A percentile compares a stretch with the other conserved stretches of the same genome.
Conservation (phyloP, 2,113 vertebrate species). For the Pseudonaja textilis region DNA sequence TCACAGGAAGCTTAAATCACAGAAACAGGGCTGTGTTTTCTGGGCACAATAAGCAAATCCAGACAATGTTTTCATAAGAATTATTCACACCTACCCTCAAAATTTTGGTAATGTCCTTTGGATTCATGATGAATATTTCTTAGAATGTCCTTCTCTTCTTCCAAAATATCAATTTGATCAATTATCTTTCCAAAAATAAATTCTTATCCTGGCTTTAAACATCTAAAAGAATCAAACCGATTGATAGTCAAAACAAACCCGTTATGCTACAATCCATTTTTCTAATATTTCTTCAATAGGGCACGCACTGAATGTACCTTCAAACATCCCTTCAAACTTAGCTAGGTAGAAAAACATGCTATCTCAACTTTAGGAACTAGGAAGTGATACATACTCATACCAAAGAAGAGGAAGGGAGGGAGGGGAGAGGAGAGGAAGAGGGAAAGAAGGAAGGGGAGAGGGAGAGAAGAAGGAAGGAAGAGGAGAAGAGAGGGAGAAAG, state of each 20-base stretch:
- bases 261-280: background rate
- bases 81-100: conserved; percentile 48
- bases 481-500: too few relatives aligned
- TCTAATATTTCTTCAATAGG: background rate
- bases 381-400: background rate
- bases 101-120: background rate
- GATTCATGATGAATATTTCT: conserved; percentile 36
- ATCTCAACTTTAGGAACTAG: background rate
- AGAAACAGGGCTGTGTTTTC: background rate
- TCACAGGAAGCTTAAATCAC: background rate
- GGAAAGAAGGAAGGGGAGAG: too few relatives aligned
- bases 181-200: background rate
- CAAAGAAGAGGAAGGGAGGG: background rate
- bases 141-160: background rate
- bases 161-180: background rate
- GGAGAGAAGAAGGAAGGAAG: too few relatives aligned
- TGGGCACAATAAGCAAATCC: background rate
- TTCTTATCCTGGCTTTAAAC: background rate
- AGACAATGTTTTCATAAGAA: background rate
- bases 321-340: background rate
- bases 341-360: background rate
- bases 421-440: fast-evolving
- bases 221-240: conserved; percentile 18
- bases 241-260: background rate
- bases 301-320: background rate